Conservation (phyloP, 2,113 vertebrate genomes). For the Cyanoliseus patagonus region DNA sequence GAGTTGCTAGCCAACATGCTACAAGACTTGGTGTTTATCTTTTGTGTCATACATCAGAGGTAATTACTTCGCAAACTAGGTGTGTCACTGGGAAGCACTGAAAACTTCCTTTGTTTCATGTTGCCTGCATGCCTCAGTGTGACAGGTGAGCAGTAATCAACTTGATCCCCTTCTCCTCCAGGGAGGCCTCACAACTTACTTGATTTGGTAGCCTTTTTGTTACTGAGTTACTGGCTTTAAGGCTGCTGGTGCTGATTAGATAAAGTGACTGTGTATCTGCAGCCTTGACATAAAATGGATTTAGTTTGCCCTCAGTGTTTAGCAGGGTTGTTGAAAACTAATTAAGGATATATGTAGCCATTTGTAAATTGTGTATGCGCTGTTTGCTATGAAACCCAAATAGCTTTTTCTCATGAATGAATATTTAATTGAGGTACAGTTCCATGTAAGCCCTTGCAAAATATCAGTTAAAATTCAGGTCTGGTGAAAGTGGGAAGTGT, state of each 20-base stretch:
- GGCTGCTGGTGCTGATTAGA: constrained; percentile 51
- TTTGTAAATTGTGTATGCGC: constrained; percentile 31
- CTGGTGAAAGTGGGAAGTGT: constrained; percentile 40
- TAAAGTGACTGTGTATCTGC: constrained; percentile 34
- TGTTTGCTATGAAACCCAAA: constrained; percentile 30
- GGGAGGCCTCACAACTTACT: constrained; percentile 37
- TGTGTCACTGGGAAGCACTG: constrained; percentile 58
- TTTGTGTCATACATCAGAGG: constrained; percentile 60
- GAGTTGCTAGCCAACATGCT: constrained; percentile 65
- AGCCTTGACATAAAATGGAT: constrained; percentile 43
- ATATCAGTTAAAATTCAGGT: constrained; percentile 13
- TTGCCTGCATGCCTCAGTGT: constrained; percentile 29
- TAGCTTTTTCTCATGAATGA: constrained; percentile 29
- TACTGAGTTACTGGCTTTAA: constrained; percentile 44
- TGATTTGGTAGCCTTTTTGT: constrained; percentile 54
- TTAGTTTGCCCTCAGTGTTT: constrained; percentile 31
- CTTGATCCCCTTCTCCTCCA: constrained; percentile 29
- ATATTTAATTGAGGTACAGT: constrained; percentile 18
- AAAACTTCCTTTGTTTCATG: constrained; percentile 69
- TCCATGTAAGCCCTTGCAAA: constrained; percentile 32
- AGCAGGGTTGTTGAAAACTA: constrained; percentile 27
- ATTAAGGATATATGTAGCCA: constrained; percentile 56
- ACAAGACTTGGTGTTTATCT: constrained; percentile 32
- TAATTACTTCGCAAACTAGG: constrained; percentile 65
- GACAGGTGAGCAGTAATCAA: constrained; percentile 38